Evolutionary conservation across 2,797 vertebrate species (phyloP), one percentile per base, ranked within the genome.

Genomic region (Sebastes cheni): DNA sequence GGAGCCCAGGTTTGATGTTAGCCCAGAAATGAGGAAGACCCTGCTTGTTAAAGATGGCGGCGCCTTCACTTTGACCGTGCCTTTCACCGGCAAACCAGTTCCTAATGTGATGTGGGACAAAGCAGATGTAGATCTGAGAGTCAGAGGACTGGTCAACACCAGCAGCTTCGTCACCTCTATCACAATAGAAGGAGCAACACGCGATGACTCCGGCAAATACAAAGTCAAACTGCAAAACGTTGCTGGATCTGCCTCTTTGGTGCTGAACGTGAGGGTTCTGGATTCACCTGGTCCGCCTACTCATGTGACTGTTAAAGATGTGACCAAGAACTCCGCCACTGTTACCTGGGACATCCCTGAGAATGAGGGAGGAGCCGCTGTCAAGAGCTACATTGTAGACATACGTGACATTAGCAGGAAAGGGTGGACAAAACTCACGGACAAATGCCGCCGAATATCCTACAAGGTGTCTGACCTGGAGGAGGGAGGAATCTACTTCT

Each of bases 341-440:
- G 84, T 99, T 65, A 96, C 96, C 75, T 99, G 99, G 99, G 98
- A 99, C 91, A 97, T 97, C 80, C 98, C 99, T 89, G 98, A 99
- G 82, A 99, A 98, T 69, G 99, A 99, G 83, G 99, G 98, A 67
- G 98, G 99, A 67, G 97, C 96, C 74, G 92, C 96, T 32, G 98
- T 99, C 34, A 98, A 97, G 89, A 97, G 97, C 86, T 99, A 99
- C 77, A 92, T 96, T 60, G 96, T 99, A 91, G 98, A 99, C 93
- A 97, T 99, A 86, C 95, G 97, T 42, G 98, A 99, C 91, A 97
- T 98, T 86, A 99, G 97, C 91, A 97, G 97, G 90, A 97, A 96
- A 90, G 97, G 98, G 0, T 99, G 99, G 99, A 98, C 96, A 59
- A 97, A 95, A 72, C 95, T 99, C 65, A 98, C 97, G 16, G 97